Conservation (phyloP, 2,797 vertebrate species). For the Enteromius treurensis region DNA sequence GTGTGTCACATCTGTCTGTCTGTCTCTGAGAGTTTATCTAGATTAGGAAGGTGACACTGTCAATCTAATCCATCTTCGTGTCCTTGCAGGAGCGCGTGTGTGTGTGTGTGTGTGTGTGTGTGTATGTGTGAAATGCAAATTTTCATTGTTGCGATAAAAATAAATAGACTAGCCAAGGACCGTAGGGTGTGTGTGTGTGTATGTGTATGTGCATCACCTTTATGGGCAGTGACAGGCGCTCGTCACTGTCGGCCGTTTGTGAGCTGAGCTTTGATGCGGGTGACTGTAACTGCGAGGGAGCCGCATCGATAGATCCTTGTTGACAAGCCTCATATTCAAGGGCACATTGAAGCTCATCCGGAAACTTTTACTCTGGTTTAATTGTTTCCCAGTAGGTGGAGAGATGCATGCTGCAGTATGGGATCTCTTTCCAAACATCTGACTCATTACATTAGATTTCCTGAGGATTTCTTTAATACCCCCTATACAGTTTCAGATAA, state of each 20-base stretch:
- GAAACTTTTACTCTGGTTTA: slow-evolving; percentile 70
- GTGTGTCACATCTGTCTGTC: slow-evolving; percentile 43
- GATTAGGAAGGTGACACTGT: slow-evolving; percentile 64
- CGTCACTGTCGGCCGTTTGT: slow-evolving; percentile 82
- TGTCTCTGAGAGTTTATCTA: slow-evolving; percentile 50
- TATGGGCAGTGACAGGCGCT: slow-evolving; percentile 80
- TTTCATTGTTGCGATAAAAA: slow-evolving; percentile 86
- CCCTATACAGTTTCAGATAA: neutral
- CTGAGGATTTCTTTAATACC: neutral
- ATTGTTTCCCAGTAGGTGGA: slow-evolving; percentile 48
- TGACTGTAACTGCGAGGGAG: slow-evolving; percentile 78
- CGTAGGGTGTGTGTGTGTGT: slow-evolving; percentile 67
- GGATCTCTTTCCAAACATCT: neutral
- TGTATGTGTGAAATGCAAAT: slow-evolving; percentile 75
- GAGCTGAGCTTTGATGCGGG: slow-evolving; percentile 76
- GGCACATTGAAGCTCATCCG: slow-evolving; percentile 77
- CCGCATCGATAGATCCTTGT: slow-evolving; percentile 77
- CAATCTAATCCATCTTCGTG: slow-evolving; percentile 58
- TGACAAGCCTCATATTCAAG: slow-evolving; percentile 82
- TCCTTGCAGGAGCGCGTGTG: slow-evolving; percentile 71
- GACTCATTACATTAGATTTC: neutral
- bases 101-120: slow-evolving; percentile 62
- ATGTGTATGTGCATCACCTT: slow-evolving; percentile 71
- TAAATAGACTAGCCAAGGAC: slow-evolving; percentile 79
- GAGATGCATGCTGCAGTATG: neutral